A percentile compares a stretch with the other conserved stretches of the same genome.
phyloP scores from a whole-genome alignment of 2,113 vertebrate species.

The Halcyon malimbica region DNA sequence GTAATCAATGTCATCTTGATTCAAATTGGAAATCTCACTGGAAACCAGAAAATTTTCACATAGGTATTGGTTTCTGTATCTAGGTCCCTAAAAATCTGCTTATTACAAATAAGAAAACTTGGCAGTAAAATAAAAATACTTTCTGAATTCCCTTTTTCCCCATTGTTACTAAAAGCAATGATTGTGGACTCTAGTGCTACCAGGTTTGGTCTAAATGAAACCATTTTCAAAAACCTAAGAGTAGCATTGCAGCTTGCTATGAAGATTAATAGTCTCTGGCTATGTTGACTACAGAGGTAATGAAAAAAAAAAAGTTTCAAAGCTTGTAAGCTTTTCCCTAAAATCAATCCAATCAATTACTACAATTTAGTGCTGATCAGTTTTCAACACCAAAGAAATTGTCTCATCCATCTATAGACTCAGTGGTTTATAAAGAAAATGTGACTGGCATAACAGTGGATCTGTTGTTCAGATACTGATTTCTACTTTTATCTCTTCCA shows the following conservation, averaged over 20 bases:
- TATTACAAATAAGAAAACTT: not conserved
- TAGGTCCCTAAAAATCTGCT: not conserved
- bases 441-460: not conserved
- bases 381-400: not conserved
- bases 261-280: not conserved
- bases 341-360: not conserved
- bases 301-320: not conserved
- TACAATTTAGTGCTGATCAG: not conserved
- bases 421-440: not conserved
- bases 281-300: not conserved
- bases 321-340: not conserved
- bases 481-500: not conserved
- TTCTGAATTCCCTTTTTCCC: not conserved
- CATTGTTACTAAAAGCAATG: not conserved
- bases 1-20: not conserved
- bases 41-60: not conserved
- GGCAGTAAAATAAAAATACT: not conserved
- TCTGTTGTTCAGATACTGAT: not conserved
- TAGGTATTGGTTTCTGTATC: not conserved
- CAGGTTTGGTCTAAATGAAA: not conserved
- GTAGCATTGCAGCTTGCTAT: not conserved
- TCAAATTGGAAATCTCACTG: not conserved
- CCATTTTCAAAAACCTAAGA: not conserved
- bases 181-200: not conserved
- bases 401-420: not conserved